Evolutionary conservation across 2,888 invertebrate species (phyloP), one percentile per base, ranked within the genome.

Genomic region (Acleris emargana): DNA sequence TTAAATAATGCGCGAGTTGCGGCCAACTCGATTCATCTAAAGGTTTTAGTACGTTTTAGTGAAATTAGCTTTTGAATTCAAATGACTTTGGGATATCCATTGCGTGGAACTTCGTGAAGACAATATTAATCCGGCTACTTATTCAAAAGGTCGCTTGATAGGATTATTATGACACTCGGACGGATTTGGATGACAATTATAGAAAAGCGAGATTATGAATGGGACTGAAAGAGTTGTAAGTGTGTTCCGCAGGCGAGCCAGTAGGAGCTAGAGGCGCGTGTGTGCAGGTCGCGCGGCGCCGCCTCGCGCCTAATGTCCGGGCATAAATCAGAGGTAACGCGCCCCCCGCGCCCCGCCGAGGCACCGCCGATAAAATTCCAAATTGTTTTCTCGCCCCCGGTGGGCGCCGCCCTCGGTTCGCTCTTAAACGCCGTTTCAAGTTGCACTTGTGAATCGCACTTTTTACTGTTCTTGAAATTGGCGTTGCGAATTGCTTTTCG

Each of bases 361-460:
- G 82, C 81, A 74, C 75, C 77, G 76, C 82, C 91, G 89, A 92
- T 91, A 91, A 92, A 92, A 91, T 83, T 88, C 86, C 83, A 92
- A 92, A 92, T 91, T 91, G 91, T 92, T 91, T 90, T 89, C 89
- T 88, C 90, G 89, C 87, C 89, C 88, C 90, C 86, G 89, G 89
- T 86, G 88, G 88, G 89, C 87, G 88, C 88, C 89, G 87, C 89
- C 89, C 90, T 86, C 87, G 83, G 85, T 89, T 91, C 88, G 89
- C 91, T 91, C 90, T 89, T 91, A 91, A 91, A 91, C 91, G 91
- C 89, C 89, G 89, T 84, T 89, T 90, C 91, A 89, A 91, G 88
- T 91, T 90, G 91, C 91, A 91, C 89, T 91, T 91, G 91, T 87
- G 91, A 91, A 91, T 90, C 89, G 90, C 84, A 91, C 91, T 90